Evolutionary conservation across 2,888 invertebrate species (phyloP), one percentile per base, ranked within the genome.

Genomic region (Drosophila monieri): DNA sequence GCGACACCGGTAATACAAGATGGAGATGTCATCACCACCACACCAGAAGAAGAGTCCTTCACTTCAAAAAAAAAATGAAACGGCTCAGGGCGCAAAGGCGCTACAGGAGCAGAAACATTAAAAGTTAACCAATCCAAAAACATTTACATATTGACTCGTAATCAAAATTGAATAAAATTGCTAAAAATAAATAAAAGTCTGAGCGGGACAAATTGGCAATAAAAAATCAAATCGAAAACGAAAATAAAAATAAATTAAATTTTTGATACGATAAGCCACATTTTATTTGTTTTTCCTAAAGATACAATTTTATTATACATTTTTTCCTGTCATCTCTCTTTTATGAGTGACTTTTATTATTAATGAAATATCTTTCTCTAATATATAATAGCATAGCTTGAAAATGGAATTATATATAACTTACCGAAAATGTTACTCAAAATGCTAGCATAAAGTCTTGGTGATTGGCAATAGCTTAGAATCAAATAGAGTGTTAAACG

Each of bases 21-120:
- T 48, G 74, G 9, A 27, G 27, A 70, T 53, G 54, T 44, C 14
- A 23, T 27, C 27, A 25, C 74, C 12, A 59, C 25, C 21, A 21
- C 53, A 48, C 52, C 47, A 23, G 74, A 70, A 43, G 53, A 67
- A 56, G 51, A 65, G 49, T 71, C 69, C 37, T 44, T 72, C 15
- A 73, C 59, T 12, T 72, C 55, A 27, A 86, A 84, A 48, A 87
- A 87, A 65, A 85, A 81, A 59, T 87, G 54, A 80, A 46, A 23
- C 27, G 14, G 18, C 18, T 15, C 9, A n/a, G 43, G 43, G 18
- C n/a, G 27, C 12, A 43, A 10, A 6, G 12, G 14, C 6, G 41
- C 23, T 14, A 4, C 14, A 23, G 27, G 35, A 46, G 43, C 32
- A 27, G 44, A 43, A 21, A 35, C 56, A 60, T 43, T 39, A 64